Base-by-base conservation (phyloP, 1,140 invertebrate genomes). In the Drosophila leontia region DNA sequence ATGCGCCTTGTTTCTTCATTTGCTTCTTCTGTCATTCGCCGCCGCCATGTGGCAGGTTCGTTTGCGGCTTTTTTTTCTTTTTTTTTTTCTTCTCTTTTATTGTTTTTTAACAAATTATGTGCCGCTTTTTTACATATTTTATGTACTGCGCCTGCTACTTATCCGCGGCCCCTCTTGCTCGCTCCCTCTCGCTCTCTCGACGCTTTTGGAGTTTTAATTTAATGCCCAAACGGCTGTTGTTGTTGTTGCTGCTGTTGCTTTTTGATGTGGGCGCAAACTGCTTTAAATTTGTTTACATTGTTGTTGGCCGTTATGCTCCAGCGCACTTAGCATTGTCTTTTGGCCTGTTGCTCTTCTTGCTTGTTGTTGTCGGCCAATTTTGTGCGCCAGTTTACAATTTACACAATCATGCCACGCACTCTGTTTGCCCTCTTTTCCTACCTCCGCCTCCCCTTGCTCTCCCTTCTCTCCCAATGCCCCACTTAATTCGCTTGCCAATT, bases 231-330 rank as follows among this genome's bases (percentile, higher is more conserved):
- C 71, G 34, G 57, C 64, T 71, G 69, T 75, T 78, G 39, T 35
- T 78, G 39, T 35, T 76, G 64, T 65, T 57, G 79, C 51, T 63
- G 57, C 11, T 75, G 67, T 61, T 51, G 50, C 37, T 75, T 80
- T 79, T 86, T 86, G 67, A 91, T 90, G 85, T 90, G 85, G 85
- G 85, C 85, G 85, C 81, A 67, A 80, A 56, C 78, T 80, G 78
- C 75, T 85, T 85, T 85, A 77, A 90, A 90, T 90, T 82, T 88
- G 85, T 88, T 85, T 85, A 85, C 75, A 56, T 83, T 81, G 70
- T 90, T 83, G 64, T 47, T 68, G 69, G 45, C 61, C 53, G 55
- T 26, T 56, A 91, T 78, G 85, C 85, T 91, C 85, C 78, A 75
- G 85, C 75, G 82, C 86, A 85, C 85, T 82, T 78, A 35, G 63